Conservation (phyloP, 2,113 vertebrate genomes). For the Columba livia region DNA sequence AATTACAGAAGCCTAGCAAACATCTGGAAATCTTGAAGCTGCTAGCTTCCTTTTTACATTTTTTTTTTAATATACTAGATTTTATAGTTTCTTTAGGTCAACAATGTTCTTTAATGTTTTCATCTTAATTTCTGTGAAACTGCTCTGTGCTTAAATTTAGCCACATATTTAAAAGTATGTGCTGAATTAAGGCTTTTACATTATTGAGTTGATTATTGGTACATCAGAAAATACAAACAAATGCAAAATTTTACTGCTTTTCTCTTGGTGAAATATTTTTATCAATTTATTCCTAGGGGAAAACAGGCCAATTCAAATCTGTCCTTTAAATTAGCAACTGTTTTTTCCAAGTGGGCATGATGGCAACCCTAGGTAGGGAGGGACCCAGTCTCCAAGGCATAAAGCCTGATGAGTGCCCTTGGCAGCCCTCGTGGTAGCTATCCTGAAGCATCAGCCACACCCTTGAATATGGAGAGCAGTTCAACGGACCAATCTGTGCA, state of each 20-base stretch:
- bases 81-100: slow-evolving; percentile 12
- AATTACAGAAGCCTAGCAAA: slow-evolving; percentile 11
- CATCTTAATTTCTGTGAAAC: neutral
- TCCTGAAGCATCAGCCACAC: neutral
- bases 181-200: neutral
- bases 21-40: neutral
- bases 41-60: neutral
- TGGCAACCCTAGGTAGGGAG: neutral
- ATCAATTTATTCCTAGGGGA: neutral
- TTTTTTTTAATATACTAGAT: slow-evolving; percentile 1
- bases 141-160: neutral
- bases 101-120: neutral
- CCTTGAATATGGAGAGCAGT: neutral
- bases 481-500: neutral
- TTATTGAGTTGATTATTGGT: neutral
- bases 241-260: neutral
- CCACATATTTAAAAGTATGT: neutral
- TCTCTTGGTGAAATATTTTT: neutral
- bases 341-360: neutral
- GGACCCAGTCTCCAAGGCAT: neutral
- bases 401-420: neutral
- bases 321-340: neutral
- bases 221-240: neutral
- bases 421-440: neutral
- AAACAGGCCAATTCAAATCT: neutral